Percentiles rank a stretch among this genome's conserved stretches.
These are phyloP conservation scores for Phymanthus crucifer DNA, from an alignment of 92 coral and sea anemone genomes.

Conservation along the genomic window DNA sequence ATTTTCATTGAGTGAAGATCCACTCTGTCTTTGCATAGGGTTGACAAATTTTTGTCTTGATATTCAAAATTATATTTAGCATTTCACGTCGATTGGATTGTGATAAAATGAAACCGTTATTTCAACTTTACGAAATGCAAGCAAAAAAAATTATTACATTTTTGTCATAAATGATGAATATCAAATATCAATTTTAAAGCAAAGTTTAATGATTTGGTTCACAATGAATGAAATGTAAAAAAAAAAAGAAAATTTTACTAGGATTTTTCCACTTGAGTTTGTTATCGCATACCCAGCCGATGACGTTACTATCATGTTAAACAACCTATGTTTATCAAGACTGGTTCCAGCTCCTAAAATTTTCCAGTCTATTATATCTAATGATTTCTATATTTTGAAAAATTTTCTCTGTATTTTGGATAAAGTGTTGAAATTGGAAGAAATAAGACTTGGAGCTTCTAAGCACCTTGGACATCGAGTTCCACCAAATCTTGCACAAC, in stretches of 20 bases:
- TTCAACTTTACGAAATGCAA: no score
- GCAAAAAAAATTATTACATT: background rate
- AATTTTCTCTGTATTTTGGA: background rate
- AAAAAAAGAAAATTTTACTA: background rate
- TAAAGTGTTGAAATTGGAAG: background rate
- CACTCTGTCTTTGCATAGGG: no score
- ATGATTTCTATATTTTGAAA: background rate
- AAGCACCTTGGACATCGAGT: background rate
- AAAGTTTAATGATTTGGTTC: no score
- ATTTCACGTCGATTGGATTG: background rate
- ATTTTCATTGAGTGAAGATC: background rate
- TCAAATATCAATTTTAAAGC: no score
- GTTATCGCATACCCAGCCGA: constrained; percentile 1
- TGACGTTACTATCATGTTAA: background rate
- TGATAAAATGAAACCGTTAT: background rate
- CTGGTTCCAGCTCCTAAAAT: background rate
- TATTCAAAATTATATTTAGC: background rate
- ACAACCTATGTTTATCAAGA: background rate
- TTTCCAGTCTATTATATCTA: background rate
- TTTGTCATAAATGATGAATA: no score
- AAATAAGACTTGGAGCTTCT: background rate
- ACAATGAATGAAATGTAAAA: no score
- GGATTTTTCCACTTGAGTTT: background rate
- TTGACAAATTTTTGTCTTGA: background rate
- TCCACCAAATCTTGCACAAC: background rate